phyloP scores from a whole-genome alignment of 2,888 invertebrate genomes.

The Rhingia campestris region DNA sequence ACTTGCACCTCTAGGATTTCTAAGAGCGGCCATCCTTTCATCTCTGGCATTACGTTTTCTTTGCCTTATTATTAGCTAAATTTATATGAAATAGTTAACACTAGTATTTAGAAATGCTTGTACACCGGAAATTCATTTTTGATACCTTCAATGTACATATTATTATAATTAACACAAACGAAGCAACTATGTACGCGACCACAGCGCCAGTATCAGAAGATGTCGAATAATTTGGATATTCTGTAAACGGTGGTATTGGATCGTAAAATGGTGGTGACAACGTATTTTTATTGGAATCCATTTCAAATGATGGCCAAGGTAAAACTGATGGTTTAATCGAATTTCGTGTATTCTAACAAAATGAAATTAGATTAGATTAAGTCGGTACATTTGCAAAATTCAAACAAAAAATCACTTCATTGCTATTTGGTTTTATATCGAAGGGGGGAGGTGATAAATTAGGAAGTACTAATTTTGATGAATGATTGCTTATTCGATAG shows the following conservation, averaged over 20 bases:
- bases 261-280: not conserved
- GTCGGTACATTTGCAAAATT: constrained; percentile 10
- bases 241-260: not conserved
- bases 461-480: constrained; percentile 16
- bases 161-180: too few relatives aligned
- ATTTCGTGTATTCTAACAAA: constrained; percentile 4
- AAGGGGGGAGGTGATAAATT: constrained; percentile 3
- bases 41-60: constrained; percentile 1
- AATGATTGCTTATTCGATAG: constrained; percentile 25
- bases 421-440: constrained; percentile 29
- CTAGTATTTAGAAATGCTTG: not conserved
- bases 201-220: too few relatives aligned
- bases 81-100: not conserved
- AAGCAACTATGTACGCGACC: too few relatives aligned
- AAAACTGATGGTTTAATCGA: constrained; percentile 22
- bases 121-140: too few relatives aligned
- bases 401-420: not conserved
- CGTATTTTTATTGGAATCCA: constrained; percentile 8
- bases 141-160: too few relatives aligned
- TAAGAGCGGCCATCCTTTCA: not conserved
- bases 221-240: constrained; percentile 6
- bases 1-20: constrained; percentile 17
- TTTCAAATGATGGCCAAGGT: constrained; percentile 28
- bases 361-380: constrained; percentile 35
- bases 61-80: constrained; percentile 10